These are phyloP conservation scores for Neogobius melanostomus DNA, from an alignment of 2,113 vertebrate genomes.

Conservation along the genomic window DNA sequence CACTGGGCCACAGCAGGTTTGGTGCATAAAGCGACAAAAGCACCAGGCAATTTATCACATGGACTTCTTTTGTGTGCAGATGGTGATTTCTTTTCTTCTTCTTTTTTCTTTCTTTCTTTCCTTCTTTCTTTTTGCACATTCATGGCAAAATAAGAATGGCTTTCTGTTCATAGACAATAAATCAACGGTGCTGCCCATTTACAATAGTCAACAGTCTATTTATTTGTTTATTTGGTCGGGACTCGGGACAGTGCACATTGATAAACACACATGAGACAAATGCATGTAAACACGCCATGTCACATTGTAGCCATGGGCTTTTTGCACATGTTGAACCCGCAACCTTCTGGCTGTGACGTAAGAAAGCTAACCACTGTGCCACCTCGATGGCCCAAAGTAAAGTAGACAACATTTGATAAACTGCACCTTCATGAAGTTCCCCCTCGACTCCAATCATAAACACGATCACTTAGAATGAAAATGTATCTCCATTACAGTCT, in stretches of 20 bases:
- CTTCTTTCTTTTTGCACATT: not conserved
- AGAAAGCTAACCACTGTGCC: too few species aligned
- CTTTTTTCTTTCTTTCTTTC: not conserved
- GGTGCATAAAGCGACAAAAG: slow-evolving; percentile 27
- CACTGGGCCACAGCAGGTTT: slow-evolving; percentile 48
- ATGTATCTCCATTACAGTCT: not conserved
- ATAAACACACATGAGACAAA: too few species aligned
- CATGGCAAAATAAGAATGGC: not conserved
- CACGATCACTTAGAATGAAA: not conserved
- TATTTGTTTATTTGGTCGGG: not conserved
- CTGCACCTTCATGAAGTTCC: not conserved
- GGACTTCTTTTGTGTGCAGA: not conserved
- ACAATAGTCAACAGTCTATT: not conserved
- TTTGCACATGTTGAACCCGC: too few species aligned
- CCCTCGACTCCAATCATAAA: not conserved
- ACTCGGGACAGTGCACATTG: too few species aligned
- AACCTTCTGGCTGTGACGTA: too few species aligned
- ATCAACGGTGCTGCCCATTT: not conserved
- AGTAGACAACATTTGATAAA: too few species aligned
- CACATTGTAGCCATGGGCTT: too few species aligned
- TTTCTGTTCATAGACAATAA: not conserved
- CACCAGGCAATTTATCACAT: slow-evolving; percentile 38
- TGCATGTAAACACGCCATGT: too few species aligned
- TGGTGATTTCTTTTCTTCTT: not conserved
- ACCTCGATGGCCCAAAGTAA: too few species aligned